Evolutionary conservation across 2,797 vertebrate species (phyloP).

Genomic region (Anabas testudineus): DNA sequence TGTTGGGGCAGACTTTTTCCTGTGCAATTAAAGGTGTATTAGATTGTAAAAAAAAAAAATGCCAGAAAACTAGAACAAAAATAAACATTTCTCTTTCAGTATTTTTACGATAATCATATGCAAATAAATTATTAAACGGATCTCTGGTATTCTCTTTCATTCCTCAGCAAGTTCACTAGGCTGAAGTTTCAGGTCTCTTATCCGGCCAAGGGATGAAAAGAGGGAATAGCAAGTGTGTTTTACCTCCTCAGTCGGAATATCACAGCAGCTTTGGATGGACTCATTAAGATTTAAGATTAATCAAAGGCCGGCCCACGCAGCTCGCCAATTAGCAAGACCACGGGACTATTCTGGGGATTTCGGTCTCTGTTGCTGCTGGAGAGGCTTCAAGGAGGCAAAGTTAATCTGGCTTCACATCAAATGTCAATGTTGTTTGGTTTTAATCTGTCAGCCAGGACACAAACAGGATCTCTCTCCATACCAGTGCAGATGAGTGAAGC

Average conservation of each 20-base stretch:
- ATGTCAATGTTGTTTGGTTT: conserved; percentile 64
- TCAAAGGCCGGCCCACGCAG: conserved; percentile 64
- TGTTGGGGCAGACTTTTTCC: conserved; percentile 71
- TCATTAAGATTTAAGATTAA: conserved; percentile 79
- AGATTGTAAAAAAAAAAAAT: conserved; percentile 73
- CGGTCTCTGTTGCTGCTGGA: conserved; percentile 62
- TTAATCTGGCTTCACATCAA: conserved; percentile 73
- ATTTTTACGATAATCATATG: conserved; percentile 87
- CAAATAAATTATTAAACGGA: conserved; percentile 86
- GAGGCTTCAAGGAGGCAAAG: conserved; percentile 72
- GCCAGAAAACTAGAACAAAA: conserved; percentile 76
- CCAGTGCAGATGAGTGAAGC: conserved; percentile 57
- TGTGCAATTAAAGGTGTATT: conserved; percentile 82
- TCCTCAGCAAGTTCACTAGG: conserved; percentile 71
- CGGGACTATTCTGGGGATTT: conserved; percentile 68
- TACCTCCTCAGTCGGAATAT: conserved; percentile 73
- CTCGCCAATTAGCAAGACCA: conserved; percentile 73
- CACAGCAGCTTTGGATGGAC: conserved; percentile 67
- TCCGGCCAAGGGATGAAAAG: conserved; percentile 65
- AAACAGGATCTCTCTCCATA: conserved; percentile 40
- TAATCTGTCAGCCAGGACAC: conserved; percentile 66
- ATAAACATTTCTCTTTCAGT: conserved; percentile 83
- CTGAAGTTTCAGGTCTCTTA: conserved; percentile 69
- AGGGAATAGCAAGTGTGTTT: conserved; percentile 63
- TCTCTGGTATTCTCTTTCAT: conserved; percentile 83